Evolutionary conservation across 2,888 invertebrate genomes (phyloP), one percentile per base, ranked within the genome.

Genomic region (Enchytraeus crypticus): DNA sequence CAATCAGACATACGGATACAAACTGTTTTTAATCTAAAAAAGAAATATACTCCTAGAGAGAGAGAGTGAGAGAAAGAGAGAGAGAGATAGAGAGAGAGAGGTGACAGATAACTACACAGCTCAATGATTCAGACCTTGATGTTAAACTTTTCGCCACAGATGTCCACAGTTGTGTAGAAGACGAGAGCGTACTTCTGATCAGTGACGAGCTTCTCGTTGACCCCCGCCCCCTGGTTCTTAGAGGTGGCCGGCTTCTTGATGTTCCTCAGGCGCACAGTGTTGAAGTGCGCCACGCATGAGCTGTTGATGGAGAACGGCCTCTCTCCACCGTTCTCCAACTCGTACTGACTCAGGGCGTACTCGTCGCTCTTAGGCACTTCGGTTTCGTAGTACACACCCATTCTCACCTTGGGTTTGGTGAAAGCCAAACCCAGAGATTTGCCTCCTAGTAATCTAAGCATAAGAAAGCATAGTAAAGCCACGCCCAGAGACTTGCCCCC

Each of bases 141-240:
- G 1, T 32, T 53, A 49, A 53, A 43, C 8, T 53, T n/a, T 26
- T 59, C 56, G 57, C 58, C 59, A 54, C 57, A 46, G 27, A 66
- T 57, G 23, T 43, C 57, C 46, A 66, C 34, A n/a, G 47, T 51
- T n/a, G 61, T 64, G 54, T 51, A 61, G 60, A 64, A 64, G 45
- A 64, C 60, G 43, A 66, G 56, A 8, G 63, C 64, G 27, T 60
- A 65, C 57, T 64, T 64, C 55, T 66, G 57, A 11, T 64, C 64
- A 2, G 64, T 64, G n/a, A 64, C 64, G 26, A 57, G 49, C 38
- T 66, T 64, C 33, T 56, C 56, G 29, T 57, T 56, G 14, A 5
- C 21, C 5, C 49, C 34, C 29, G 38, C 46, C 32, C 56, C 27
- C n/a, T n/a, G n/a, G n/a, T n/a, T n/a, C n/a, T n/a, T n/a, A n/a